Conservation (phyloP, 2,797 vertebrate species). For the Ibycter americanus region DNA sequence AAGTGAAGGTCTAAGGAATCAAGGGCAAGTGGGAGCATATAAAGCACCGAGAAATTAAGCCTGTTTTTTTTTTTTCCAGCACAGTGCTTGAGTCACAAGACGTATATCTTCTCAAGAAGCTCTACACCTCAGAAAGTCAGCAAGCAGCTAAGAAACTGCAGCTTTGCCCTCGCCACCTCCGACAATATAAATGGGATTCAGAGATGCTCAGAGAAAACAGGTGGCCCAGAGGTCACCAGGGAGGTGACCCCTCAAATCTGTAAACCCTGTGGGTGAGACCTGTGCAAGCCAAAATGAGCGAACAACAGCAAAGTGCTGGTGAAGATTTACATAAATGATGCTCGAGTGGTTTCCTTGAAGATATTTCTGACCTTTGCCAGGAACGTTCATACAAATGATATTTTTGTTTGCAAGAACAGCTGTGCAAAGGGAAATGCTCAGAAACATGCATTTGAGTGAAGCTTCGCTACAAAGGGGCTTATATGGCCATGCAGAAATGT, state of each 20-base stretch:
- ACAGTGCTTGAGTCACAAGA: not conserved
- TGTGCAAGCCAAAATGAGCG: not conserved
- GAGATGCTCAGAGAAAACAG: not conserved
- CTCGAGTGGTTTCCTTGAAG: not conserved
- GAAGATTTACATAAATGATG: not conserved
- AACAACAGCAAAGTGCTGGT: not conserved
- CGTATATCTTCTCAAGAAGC: not conserved
- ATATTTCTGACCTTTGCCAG: not conserved
- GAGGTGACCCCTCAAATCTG: not conserved
- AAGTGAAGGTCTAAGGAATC: not conserved
- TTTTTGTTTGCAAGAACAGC: constrained; percentile 1
- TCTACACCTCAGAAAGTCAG: not conserved
- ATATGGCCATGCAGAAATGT: not conserved
- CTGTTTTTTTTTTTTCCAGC: not conserved
- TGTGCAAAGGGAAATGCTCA: not conserved
- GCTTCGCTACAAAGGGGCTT: not conserved
- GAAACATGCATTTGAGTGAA: not conserved
- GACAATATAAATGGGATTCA: not conserved
- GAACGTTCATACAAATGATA: not conserved
- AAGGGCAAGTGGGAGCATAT: not conserved
- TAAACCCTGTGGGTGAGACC: rapidly evolving
- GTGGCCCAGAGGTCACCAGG: not conserved
- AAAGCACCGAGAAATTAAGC: not conserved
- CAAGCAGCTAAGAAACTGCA: not conserved
- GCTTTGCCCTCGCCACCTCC: not conserved